phyloP scores from a whole-genome alignment of 1,140 invertebrate species.

The Drosophila lacteicornis region DNA sequence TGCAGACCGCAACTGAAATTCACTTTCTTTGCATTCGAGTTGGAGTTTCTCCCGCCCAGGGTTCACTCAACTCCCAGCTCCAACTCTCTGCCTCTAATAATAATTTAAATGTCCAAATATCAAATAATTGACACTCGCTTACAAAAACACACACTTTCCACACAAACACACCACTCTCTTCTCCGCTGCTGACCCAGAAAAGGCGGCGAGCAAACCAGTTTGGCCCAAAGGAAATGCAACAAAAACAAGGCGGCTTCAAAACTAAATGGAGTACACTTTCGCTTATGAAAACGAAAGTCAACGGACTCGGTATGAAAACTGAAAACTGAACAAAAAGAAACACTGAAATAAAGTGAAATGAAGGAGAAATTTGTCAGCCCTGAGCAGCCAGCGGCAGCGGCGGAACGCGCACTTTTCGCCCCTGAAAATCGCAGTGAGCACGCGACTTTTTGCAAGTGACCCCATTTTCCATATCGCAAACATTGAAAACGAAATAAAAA shows the following conservation, averaged over 20 bases:
- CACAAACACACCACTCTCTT: slow-evolving; percentile 35
- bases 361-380: slow-evolving; percentile 76
- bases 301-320: slow-evolving; percentile 64
- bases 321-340: slow-evolving; percentile 20
- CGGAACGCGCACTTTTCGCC: slow-evolving; percentile 50
- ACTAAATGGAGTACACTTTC: slow-evolving; percentile 83
- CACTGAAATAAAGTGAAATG: slow-evolving; percentile 63
- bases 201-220: slow-evolving; percentile 50
- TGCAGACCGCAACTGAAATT: slow-evolving; percentile 62
- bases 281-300: slow-evolving; percentile 83
- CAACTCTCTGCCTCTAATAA: slow-evolving; percentile 22
- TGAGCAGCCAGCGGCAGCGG: slow-evolving; percentile 27
- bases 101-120: slow-evolving; percentile 78
- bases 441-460: slow-evolving; percentile 77
- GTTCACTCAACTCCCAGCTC: slow-evolving; percentile 61
- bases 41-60: slow-evolving; percentile 58
- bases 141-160: slow-evolving; percentile 67
- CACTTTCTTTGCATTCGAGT: slow-evolving; percentile 75
- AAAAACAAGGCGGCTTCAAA: slow-evolving; percentile 66
- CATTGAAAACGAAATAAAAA: slow-evolving; percentile 76
- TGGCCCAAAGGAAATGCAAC: slow-evolving; percentile 61
- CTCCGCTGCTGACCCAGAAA: slow-evolving; percentile 72
- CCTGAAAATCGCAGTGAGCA: slow-evolving; percentile 63
- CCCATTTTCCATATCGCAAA: slow-evolving; percentile 73
- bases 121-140: slow-evolving; percentile 67